Evolutionary conservation across 2,797 vertebrate genomes (phyloP), one percentile per base, ranked within the genome.

Genomic region (Hoplostethus mediterraneus): DNA sequence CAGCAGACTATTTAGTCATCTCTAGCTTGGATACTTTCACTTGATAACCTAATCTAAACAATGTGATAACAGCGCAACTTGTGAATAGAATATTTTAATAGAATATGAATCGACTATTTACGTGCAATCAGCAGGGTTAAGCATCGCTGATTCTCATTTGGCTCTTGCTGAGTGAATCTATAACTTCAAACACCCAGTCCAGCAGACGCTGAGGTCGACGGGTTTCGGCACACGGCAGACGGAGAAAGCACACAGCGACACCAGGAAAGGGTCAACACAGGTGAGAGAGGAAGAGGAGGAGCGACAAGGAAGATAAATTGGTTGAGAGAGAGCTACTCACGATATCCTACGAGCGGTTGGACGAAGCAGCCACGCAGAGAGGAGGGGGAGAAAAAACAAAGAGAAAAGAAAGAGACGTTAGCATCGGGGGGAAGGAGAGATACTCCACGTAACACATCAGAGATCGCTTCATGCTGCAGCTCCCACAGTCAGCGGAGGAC

Each of bases 341-440:
- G 90, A 93, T 89, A 93, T 92, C 87, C 92, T 93, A 71, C 63
- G 83, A 84, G 67, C 76, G 67, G 82, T 90, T 79, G 84, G 82
- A 1, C 21, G 87, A 51, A 62, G 69, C 61, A 42, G 71, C 82
- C 87, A 84, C 30, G 11, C 9, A 17, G 63, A 71, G 61, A 77
- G 40, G 6, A 45, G 3, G 33, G 33, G 6, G 31, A 83, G 44
- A 79, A 48, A 40, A 56, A 87, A 59, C 48, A 76, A 61, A 83
- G 60, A 49, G 69, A 66, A 71, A 79, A 60, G 13, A 78, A 68
- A 89, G 31, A 83, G 7, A 77, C 59, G 81, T 88, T 71, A 90
- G 45, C 56, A 16, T 55, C 17, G 67, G 44, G 55, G 52, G n/a
- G 57, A 73, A n/a, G n/a, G 55, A 53, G 58, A 83, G 61, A 68